Conservation (phyloP, 2,888 invertebrate species). For the Nemapogon koenigi region DNA sequence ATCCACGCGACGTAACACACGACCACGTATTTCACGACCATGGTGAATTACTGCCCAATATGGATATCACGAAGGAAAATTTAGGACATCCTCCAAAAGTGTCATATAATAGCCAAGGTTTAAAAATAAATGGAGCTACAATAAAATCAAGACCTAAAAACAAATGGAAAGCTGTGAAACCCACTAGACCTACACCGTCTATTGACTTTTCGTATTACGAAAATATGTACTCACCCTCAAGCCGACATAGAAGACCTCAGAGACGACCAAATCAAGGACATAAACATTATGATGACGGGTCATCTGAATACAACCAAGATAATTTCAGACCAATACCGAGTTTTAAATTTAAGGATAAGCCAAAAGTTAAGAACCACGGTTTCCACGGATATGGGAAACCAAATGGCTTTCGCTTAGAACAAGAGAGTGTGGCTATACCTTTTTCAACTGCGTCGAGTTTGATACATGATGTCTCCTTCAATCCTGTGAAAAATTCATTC, state of each 20-base stretch:
- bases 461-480: conserved; percentile 33
- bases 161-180: conserved; percentile 30
- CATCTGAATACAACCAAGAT: conserved; percentile 26
- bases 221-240: conserved; percentile 34
- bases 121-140: conserved; percentile 27
- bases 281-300: conserved; percentile 18
- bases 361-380: conserved; percentile 26
- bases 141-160: conserved; percentile 26
- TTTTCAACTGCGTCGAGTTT: conserved; percentile 43
- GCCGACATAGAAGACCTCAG: conserved; percentile 26
- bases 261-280: conserved; percentile 26
- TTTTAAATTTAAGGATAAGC: conserved; percentile 34
- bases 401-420: conserved; percentile 30
- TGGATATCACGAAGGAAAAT: conserved; percentile 37
- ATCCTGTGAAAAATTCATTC: conserved; percentile 26
- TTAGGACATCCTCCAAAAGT: conserved; percentile 38
- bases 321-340: conserved; percentile 35
- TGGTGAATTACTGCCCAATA: conserved; percentile 43
- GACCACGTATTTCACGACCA: conserved; percentile 59
- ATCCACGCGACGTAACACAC: conserved; percentile 55
- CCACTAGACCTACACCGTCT: conserved; percentile 24
- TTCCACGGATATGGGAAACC: conserved; percentile 27
- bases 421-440: conserved; percentile 32
- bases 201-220: conserved; percentile 50
- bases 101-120: conserved; percentile 43